Base-by-base conservation (phyloP, 53 echinoderm and acorn worm genomes). In the Antedon mediterranea region DNA sequence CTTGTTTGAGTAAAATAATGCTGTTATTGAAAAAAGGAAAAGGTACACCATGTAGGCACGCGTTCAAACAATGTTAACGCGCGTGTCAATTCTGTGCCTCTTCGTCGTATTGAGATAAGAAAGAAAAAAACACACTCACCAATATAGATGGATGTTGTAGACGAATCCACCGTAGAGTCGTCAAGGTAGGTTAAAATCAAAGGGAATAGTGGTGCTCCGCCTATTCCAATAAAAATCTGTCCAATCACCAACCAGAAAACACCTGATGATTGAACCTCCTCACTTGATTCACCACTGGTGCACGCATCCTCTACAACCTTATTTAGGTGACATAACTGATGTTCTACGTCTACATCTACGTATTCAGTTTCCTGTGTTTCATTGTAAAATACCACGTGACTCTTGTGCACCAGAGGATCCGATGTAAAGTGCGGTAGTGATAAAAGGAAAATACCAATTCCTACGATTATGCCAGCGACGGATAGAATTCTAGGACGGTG, bases 371-470 rank as follows among this genome's bases (percentile, higher is more conserved):
- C 57, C 9, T 18, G 15, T 23, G 14, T 57, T 3, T 18, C 57
- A 57, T 57, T 57, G 23, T 57, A 23, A 3, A 57, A 2, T 57
- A 57, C 57, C 23, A 57, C 9, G 7, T 57, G 57, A 26, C 23
- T 57, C 9, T 57, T 18, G 7, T 18, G 57, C 23, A 72, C 30
- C 7, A 91, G 87, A 13, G 91, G 85, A 13, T 84, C 76, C 80
- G 86, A 93, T 43, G 89, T 57, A 73, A 94, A 91, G 34, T 94
- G 95, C 9, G 95, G 95, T 74, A 94, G 71, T 43, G 89, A 79
- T 34, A 83, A 81, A 0, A 91, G 74, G 7, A 92, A 37, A 31
- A 84, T 78, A 3, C 95, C 95, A 15, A 89, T 0, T 30, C 91
- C 95, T 27, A 88, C 79, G 4, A 89, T 23, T 11, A 81, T 11